phyloP scores from a whole-genome alignment of 1,140 invertebrate genomes.

The Chironomus tepperi region DNA sequence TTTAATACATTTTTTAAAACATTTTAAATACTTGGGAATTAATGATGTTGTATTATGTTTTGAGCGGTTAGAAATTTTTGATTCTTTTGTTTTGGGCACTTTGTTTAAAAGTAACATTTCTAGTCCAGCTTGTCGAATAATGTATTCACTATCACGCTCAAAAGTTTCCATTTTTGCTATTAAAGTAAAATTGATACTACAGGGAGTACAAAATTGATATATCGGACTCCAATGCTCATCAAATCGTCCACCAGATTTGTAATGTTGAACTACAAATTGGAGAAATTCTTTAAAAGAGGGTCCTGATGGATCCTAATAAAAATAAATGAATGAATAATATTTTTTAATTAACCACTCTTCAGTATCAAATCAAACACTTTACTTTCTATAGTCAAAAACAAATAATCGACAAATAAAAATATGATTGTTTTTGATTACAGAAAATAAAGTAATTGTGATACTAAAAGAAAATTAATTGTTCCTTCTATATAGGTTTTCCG shows the following conservation, averaged over 20 bases:
- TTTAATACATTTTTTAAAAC: background rate
- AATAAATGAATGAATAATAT: slow-evolving; percentile 30
- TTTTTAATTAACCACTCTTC: too few relatives aligned
- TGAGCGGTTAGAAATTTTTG: slow-evolving; percentile 46
- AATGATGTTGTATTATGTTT: slow-evolving; percentile 45
- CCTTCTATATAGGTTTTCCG: too few relatives aligned
- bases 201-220: slow-evolving; percentile 64
- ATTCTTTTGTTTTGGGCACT: slow-evolving; percentile 43
- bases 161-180: slow-evolving; percentile 61
- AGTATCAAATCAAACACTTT: too few relatives aligned
- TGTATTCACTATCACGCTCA: slow-evolving; percentile 54
- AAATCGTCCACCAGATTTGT: slow-evolving; percentile 41
- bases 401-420: too few relatives aligned
- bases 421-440: too few relatives aligned
- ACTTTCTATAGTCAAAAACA: too few relatives aligned
- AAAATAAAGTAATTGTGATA: too few relatives aligned
- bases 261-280: slow-evolving; percentile 46
- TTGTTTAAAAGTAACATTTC: slow-evolving; percentile 45
- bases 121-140: slow-evolving; percentile 52
- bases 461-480: too few relatives aligned
- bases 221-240: slow-evolving; percentile 69
- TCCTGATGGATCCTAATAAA: slow-evolving; percentile 33
- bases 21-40: slow-evolving; percentile 40
- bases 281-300: slow-evolving; percentile 65
- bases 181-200: slow-evolving; percentile 55